Percentiles rank a stretch among this genome's conserved stretches.
Conservation (phyloP, 2,888 invertebrate genomes). For the Callyntrura guangdongensis region DNA sequence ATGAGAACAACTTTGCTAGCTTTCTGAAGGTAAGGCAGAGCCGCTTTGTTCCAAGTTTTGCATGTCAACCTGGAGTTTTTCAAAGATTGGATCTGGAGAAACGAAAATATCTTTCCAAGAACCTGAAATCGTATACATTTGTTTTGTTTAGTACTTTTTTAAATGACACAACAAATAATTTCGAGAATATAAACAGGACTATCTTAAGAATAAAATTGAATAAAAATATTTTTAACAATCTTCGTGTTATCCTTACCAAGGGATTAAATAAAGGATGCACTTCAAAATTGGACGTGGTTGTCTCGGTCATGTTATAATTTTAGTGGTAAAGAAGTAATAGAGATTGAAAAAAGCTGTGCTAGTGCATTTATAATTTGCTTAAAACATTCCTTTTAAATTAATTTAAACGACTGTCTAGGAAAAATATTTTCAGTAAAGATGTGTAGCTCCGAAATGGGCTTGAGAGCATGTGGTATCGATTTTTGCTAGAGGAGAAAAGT, state of each 20-base stretch:
- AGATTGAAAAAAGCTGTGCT: too few relatives aligned
- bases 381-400: too few relatives aligned
- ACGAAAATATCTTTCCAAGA: constrained; percentile 71
- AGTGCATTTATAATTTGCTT: too few relatives aligned
- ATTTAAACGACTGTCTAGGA: too few relatives aligned
- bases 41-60: constrained; percentile 67
- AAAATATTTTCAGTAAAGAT: neutral
- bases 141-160: neutral
- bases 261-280: constrained; percentile 80
- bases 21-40: constrained; percentile 69
- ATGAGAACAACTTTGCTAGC: constrained; percentile 76
- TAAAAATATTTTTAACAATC: neutral
- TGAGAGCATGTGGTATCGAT: too few relatives aligned
- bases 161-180: too few relatives aligned
- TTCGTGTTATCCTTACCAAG: constrained; percentile 66
- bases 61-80: constrained; percentile 73
- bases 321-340: too few relatives aligned
- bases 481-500: too few relatives aligned
- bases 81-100: constrained; percentile 64
- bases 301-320: neutral
- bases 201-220: neutral
- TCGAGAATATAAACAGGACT: too few relatives aligned
- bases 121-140: constrained; percentile 60
- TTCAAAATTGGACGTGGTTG: constrained; percentile 38
- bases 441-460: neutral